Conservation (phyloP, 2,113 vertebrate species). For the Dermatemys mawii region DNA sequence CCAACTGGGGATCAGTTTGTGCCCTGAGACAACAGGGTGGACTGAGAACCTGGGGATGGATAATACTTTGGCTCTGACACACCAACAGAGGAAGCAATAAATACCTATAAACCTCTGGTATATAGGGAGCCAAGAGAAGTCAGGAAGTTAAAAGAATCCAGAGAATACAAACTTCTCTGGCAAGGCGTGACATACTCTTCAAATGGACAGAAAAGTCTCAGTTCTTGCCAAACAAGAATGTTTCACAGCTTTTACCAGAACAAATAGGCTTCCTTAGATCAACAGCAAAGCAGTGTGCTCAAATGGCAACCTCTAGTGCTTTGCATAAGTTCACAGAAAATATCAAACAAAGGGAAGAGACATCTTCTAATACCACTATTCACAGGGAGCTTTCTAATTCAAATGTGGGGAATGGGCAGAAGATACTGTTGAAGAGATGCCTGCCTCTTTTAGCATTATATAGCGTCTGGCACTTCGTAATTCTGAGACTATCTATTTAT, state of each 20-base stretch:
- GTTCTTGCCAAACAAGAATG: neutral
- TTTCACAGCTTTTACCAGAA: neutral
- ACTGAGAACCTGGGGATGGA: rapidly evolving
- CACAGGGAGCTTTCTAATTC: neutral
- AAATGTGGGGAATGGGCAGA: neutral
- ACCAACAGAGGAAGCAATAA: neutral
- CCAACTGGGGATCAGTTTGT: rapidly evolving
- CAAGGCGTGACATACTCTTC: neutral
- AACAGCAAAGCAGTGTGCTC: neutral
- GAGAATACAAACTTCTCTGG: neutral
- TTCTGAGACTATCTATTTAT: rapidly evolving
- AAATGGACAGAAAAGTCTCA: neutral
- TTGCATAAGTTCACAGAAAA: rapidly evolving
- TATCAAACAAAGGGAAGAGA: neutral
- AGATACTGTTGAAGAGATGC: neutral
- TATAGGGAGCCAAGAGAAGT: neutral
- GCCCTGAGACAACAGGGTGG: rapidly evolving
- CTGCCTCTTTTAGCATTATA: rapidly evolving
- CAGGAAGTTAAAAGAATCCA: rapidly evolving
- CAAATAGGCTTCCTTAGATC: neutral
- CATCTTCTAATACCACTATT: neutral
- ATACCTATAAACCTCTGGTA: neutral
- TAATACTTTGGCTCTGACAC: rapidly evolving
- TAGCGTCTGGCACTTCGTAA: rapidly evolving
- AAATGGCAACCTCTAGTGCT: neutral